Evolutionary conservation across 2,888 invertebrate genomes (phyloP), one percentile per base, ranked within the genome.

Genomic region (Steinernema carpocapsae): DNA sequence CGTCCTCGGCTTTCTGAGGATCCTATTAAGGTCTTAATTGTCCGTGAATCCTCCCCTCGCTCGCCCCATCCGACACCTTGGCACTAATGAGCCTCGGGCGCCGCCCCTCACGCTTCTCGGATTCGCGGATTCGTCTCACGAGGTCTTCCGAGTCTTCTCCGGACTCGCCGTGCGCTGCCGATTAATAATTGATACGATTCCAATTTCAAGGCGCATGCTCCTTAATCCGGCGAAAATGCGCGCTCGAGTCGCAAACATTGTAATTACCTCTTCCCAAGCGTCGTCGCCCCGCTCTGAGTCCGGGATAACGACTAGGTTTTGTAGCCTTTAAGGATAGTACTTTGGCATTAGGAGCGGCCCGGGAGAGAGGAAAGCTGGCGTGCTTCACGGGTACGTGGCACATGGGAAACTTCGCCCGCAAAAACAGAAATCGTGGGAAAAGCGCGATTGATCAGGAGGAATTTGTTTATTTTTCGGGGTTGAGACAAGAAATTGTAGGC

Each of bases 131-230:
- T 52, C 52, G n/a, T 52, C 52, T 3, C n/a, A 14, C 17, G 6
- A 14, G 6, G 17, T 56, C 56, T 56, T 56, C 24, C 64, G 32
- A 17, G 17, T 64, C 26, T 17, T 64, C 64, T 22, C 32, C 64
- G 37, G 48, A 48, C 48, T 48, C 48, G 48, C 48, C 48, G 48
- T 48, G 48, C 19, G 48, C 19, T 32, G 64, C 48, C 64, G 64
- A 64, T 32, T 29, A 64, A 64, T 64, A 32, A 64, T 64, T 64
- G 64, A 64, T 22, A 26, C 64, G 64, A 29, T 32, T 64, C 64
- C 32, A 64, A 64, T 64, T 64, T 32, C 64, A 17, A 10, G 29
- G 17, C 64, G 17, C 37, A 10, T 37, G 37, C 37, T 37, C 19
- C 48, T 48, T 48, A 48, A 19, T 48, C 48, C 48, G n/a, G n/a